Evolutionary conservation across 2,888 invertebrate species (phyloP).

Genomic region (Tipula vernalis): DNA sequence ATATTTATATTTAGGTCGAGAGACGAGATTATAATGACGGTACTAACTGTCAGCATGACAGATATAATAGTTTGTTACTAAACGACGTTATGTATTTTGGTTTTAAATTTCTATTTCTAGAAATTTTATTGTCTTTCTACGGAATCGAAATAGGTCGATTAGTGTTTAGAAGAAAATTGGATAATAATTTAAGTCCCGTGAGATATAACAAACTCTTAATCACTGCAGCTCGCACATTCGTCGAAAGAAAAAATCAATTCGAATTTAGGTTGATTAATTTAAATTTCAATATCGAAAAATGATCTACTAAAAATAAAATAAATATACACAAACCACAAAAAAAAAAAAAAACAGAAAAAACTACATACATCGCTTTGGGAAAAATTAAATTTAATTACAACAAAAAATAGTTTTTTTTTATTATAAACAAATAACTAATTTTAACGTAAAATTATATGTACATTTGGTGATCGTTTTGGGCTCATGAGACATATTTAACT

Average conservation of each 20-base stretch:
- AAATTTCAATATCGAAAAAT: neutral
- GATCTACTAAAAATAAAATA: neutral
- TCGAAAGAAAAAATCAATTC: neutral
- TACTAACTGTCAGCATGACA: neutral
- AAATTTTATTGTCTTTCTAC: neutral
- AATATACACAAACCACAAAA: neutral
- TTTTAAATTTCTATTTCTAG: neutral
- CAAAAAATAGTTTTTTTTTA: neutral
- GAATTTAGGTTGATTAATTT: neutral
- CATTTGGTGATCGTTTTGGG: neutral
- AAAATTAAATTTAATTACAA: conserved; percentile 4
- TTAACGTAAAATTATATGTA: neutral
- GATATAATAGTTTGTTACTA: neutral
- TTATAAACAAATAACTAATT: neutral
- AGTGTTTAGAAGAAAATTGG: neutral
- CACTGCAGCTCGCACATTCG: neutral
- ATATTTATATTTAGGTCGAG: neutral
- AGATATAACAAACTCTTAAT: neutral
- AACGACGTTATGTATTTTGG: neutral
- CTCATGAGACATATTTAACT: neutral
- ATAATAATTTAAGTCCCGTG: neutral
- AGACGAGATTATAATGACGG: neutral
- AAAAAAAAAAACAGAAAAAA: neutral
- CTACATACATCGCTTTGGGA: neutral
- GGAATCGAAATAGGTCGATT: neutral